Conservation (phyloP, 2,888 invertebrate genomes). For the Cantharis lateralis region DNA sequence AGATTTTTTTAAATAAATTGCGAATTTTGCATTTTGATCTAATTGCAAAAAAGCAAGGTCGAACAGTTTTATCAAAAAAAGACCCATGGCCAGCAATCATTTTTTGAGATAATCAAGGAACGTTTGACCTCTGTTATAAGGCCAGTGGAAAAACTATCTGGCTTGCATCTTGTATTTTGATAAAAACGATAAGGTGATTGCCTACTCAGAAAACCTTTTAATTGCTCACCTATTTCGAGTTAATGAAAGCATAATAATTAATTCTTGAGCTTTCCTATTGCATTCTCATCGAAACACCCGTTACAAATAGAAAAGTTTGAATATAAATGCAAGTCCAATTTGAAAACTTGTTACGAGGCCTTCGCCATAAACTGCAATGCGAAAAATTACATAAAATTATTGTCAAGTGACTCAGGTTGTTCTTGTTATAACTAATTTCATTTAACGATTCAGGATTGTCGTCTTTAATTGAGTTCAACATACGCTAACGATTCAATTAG, state of each 20-base stretch:
- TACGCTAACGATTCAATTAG: neutral
- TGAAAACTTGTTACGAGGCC: neutral
- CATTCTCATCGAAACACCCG: neutral
- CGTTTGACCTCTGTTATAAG: neutral
- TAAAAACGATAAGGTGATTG: neutral
- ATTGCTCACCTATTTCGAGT: neutral
- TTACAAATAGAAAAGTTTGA: neutral
- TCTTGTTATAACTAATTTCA: neutral
- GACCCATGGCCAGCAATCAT: neutral
- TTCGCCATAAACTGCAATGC: neutral
- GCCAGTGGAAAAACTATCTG: neutral
- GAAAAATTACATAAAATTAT: neutral
- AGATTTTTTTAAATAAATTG: neutral
- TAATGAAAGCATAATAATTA: neutral
- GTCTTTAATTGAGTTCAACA: neutral
- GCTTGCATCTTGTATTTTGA: neutral
- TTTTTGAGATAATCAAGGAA: neutral
- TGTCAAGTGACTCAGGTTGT: neutral
- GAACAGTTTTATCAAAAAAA: neutral
- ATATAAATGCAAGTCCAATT: neutral
- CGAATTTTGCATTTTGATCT: neutral
- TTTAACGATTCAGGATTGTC: neutral
- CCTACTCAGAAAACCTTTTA: neutral
- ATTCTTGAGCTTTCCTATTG: neutral
- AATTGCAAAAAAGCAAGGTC: neutral